Evolutionary conservation across 2,113 vertebrate species (phyloP).

Genomic region (Pithys albifrons): DNA sequence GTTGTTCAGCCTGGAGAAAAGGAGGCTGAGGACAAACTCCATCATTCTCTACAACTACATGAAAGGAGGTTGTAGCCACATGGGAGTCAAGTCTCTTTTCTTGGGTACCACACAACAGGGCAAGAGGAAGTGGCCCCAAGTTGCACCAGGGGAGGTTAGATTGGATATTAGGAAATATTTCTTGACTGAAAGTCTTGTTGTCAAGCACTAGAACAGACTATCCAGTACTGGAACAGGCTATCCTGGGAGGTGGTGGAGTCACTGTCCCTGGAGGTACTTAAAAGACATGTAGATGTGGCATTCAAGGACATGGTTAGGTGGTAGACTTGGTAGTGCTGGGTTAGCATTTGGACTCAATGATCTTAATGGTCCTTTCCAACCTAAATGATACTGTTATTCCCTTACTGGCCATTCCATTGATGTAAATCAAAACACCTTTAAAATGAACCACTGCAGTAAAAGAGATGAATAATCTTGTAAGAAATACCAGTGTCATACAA

Average conservation of each 20-base stretch:
- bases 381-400: not conserved
- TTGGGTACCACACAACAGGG: not conserved
- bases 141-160: not conserved
- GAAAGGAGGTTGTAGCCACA: not conserved
- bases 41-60: accelerated
- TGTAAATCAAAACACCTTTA: conserved; percentile 30
- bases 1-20: not conserved
- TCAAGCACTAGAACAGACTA: not conserved
- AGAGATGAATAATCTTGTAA: conserved; percentile 6
- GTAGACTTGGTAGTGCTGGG: not conserved
- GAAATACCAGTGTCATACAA: not conserved
- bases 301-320: not conserved
- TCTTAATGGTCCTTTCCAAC: not conserved
- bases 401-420: conserved; percentile 16
- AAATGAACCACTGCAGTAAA: conserved; percentile 11
- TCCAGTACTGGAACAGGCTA: not conserved
- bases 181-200: not conserved
- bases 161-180: not conserved
- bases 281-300: not conserved
- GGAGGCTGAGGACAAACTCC: not conserved
- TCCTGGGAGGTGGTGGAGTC: not conserved
- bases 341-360: accelerated
- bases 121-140: not conserved
- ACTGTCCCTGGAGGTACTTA: not conserved
- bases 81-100: accelerated